Base-by-base conservation (phyloP, 2,113 vertebrate genomes). In the Oxygymnocypris stewartii region DNA sequence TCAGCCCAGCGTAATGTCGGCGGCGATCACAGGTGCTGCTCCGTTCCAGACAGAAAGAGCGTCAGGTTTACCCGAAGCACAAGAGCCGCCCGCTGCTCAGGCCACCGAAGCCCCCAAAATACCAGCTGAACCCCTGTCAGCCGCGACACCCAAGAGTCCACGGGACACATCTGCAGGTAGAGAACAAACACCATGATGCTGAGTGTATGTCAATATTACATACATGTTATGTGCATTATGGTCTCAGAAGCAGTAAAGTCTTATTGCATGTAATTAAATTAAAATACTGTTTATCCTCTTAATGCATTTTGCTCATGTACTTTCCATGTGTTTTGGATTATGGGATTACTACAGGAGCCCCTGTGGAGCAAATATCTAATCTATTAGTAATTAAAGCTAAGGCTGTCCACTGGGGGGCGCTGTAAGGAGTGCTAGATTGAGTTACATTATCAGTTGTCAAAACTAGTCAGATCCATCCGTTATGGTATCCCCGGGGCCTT, bases 91-190 rank as follows among this genome's bases (percentile, higher is more conserved):
- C 2, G 67, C 23, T 84, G 42, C 63, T 84, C 44, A 73, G 0
- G 91, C 88, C 16, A 84, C 91, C 1, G 93, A 92, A 0, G 79
- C 85, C 49, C 86, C 88, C 2, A 90, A 88, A 83, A 88, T 86
- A 6, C 79, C 87, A 51, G 89, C 91, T 13, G 92, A 92, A 69
- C 91, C 91, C 6, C 93, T 93, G 86, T 31, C 87, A 35, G n/a
- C 78, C 54, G 14, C 35, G 23, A 71, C 77, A 51, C 91, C 92
- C 47, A 90, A 89, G 82, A 92, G 89, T 90, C 88, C 90, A 67
- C 57, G 67, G 89, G 93, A 92, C 49, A 57, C 89, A 54, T 82
- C 91, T 73, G 78, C 92, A 94, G 94, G 94, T 95, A 49, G 20
- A 69, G 44, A 6, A 44, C 12, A 57, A 31, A n/a, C 28, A 69